Percentiles rank a stretch among this genome's conserved stretches.
Evolutionary conservation across 2,888 invertebrate genomes (phyloP).

Genomic region (Ectemnius cavifrons): DNA sequence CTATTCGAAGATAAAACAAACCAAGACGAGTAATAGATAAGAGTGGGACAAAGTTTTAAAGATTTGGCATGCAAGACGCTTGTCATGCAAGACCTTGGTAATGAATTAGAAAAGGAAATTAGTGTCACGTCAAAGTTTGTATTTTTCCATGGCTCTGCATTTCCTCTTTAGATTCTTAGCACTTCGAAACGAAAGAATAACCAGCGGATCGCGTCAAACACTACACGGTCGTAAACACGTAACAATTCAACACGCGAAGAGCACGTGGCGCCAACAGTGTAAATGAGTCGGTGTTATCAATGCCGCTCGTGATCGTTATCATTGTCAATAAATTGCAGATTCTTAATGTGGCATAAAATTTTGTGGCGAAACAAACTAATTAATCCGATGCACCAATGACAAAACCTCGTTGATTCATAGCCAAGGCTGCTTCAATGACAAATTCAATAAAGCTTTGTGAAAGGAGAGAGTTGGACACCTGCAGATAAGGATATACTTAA

Average conservation of each 20-base stretch:
- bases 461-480: constrained; percentile 1
- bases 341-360: too few species aligned
- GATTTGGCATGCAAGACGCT: too few species aligned
- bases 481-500: constrained; percentile 28
- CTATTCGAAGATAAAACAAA: too few species aligned
- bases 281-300: constrained; percentile 13
- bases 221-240: constrained; percentile 24
- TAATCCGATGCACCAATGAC: too few species aligned
- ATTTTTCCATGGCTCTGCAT: constrained; percentile 39
- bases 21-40: too few species aligned
- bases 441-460: too few species aligned
- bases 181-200: constrained; percentile 5
- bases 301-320: constrained; percentile 4
- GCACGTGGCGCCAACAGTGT: constrained; percentile 34
- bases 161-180: neutral
- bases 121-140: constrained; percentile 33
- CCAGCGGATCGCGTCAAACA: constrained; percentile 26
- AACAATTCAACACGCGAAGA: constrained; percentile 29
- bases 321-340: constrained; percentile 15
- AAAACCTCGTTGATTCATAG: too few species aligned
- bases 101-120: constrained; percentile 28
- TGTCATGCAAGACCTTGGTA: neutral
- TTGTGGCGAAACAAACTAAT: too few species aligned
- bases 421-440: too few species aligned
- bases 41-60: too few species aligned